Conservation (phyloP, 2,888 invertebrate species). For the Epinotia demarniana region DNA sequence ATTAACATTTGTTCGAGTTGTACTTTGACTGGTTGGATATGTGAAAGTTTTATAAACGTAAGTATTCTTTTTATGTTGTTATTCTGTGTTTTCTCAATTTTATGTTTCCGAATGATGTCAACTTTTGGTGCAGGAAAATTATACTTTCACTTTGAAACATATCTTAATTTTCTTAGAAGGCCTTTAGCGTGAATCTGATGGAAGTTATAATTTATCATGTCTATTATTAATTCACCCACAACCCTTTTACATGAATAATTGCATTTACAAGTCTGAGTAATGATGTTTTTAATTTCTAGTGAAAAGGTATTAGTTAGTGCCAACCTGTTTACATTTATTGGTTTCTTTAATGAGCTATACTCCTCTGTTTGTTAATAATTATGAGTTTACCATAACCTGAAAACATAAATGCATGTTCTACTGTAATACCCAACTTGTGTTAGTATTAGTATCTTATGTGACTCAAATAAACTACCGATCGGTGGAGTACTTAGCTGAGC, state of each 20-base stretch:
- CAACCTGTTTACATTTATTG: neutral
- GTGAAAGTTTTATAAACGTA: slow-evolving; percentile 33
- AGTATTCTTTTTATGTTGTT: slow-evolving; percentile 17
- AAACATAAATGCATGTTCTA: neutral
- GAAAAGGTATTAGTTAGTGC: neutral
- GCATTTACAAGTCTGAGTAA: slow-evolving; percentile 6
- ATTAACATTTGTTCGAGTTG: slow-evolving; percentile 12
- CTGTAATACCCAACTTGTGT: neutral
- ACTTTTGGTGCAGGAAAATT: slow-evolving; percentile 55
- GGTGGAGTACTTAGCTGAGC: neutral
- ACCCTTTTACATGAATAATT: neutral
- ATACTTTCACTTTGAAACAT: slow-evolving; percentile 48
- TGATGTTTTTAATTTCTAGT: slow-evolving; percentile 3
- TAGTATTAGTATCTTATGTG: neutral
- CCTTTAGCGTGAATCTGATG: neutral
- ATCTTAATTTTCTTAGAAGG: slow-evolving; percentile 37
- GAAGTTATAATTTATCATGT: neutral
- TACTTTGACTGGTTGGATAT: slow-evolving; percentile 26
- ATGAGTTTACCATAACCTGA: neutral
- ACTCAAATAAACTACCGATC: neutral
- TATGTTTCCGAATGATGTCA: slow-evolving; percentile 65
- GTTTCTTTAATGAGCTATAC: neutral
- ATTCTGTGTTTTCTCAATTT: slow-evolving; percentile 46
- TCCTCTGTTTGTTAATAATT: neutral
- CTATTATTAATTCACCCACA: neutral